A percentile compares a stretch with the other conserved stretches of the same genome.
phyloP scores from a whole-genome alignment of 2,797 vertebrate species.

The Acipenser oxyrinchus region DNA sequence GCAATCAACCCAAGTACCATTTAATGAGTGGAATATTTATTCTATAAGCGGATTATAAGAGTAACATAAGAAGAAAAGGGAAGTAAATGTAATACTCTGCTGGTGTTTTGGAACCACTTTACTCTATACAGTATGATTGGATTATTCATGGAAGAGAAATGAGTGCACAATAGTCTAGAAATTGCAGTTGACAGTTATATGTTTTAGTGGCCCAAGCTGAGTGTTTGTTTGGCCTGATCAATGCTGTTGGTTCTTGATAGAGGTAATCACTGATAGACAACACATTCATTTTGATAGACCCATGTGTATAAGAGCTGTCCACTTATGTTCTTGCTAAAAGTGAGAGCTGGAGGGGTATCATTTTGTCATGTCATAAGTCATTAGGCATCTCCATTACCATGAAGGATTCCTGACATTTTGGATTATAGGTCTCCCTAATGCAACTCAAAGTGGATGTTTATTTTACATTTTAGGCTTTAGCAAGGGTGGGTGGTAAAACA shows the following conservation, averaged over 20 bases:
- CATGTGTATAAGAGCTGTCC: slow-evolving; percentile 9
- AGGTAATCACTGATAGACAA: slow-evolving; percentile 21
- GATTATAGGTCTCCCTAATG: slow-evolving; percentile 21
- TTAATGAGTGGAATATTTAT: too few relatives aligned
- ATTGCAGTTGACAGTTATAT: slow-evolving; percentile 5
- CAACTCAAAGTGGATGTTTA: slow-evolving; percentile 15
- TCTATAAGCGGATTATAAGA: too few relatives aligned
- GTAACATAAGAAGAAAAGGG: too few relatives aligned
- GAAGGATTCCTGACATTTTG: slow-evolving; percentile 28
- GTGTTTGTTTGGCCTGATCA: slow-evolving; percentile 22
- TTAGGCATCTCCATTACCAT: slow-evolving; percentile 27
- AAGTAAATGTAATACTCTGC: too few relatives aligned
- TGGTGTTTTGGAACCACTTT: too few relatives aligned
- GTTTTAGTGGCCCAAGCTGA: slow-evolving; percentile 20
- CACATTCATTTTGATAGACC: slow-evolving; percentile 19
- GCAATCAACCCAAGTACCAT: too few relatives aligned
- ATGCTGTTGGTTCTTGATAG: slow-evolving; percentile 19
- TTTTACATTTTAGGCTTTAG: slow-evolving; percentile 15
- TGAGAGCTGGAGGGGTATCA: slow-evolving; percentile 19
- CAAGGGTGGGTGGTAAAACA: not conserved
- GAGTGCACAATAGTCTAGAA: slow-evolving; percentile 12
- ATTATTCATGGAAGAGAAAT: slow-evolving; percentile 21
- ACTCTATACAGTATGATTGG: not conserved
- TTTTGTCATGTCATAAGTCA: slow-evolving; percentile 20
- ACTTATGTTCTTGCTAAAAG: slow-evolving; percentile 22